Base-by-base conservation (phyloP, 2,888 invertebrate species). In the Hirtodrosophila duncani region DNA sequence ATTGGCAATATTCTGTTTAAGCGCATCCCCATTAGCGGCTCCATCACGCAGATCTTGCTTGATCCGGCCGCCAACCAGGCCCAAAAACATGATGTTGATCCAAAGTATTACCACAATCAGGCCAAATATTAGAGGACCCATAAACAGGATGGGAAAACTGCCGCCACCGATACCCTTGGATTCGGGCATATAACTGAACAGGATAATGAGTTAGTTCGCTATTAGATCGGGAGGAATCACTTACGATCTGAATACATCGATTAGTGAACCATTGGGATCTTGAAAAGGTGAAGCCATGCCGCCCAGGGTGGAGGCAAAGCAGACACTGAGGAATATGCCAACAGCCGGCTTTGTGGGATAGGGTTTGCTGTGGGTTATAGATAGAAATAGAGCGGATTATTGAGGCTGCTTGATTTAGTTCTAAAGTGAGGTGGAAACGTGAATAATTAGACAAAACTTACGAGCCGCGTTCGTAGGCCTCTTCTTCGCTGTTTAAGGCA, bases 291-390 rank as follows among this genome's bases (percentile, higher is more conserved):
- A 80, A 0, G 52, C 3, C 57, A 64, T 61, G 1, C 10, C 42
- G 0, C 68, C 75, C 8, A 77, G 5, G 0, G 30, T 46, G 8
- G 61, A 8, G 1, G 59, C 20, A 34, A 56, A 75, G 21, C 60
- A 58, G 3, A 68, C 30, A 0, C 64, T 58, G 0, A 75, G 14
- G 21, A 27, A 75, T 11, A 75, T 45, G 0, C 72, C 80, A 29
- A 72, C 30, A 0, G 18, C 77, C n/a, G 72, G 63, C 3, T 27
- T 29, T 1, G 64, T 5, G 0, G 80, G 78, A 60, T 77, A 80
- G 0, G 55, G 66, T 3, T 11, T 11, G 0, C 74, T 78, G 2
- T 3, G 9, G 1, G 10, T 2, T 5, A 10, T 6, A n/a, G 3
- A 6, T 3, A 10, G 5, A 4, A n/a, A n/a, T n/a, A n/a, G n/a